These are phyloP conservation scores for Tenebrio molitor DNA, from an alignment of 1,140 invertebrate genomes.

Conservation along the genomic window DNA sequence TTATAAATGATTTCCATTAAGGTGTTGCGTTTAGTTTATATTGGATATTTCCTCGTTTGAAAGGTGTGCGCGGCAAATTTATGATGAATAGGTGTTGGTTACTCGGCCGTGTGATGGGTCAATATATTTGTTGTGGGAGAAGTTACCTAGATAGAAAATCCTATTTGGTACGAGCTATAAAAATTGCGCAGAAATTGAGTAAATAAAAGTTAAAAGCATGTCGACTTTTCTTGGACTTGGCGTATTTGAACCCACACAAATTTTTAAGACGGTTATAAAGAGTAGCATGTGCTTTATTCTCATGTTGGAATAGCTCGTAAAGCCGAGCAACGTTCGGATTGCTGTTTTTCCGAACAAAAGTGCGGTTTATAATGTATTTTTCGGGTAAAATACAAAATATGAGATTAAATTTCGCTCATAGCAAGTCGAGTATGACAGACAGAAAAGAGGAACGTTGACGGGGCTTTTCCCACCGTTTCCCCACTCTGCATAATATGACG, in stretches of 20 bases:
- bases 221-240: constrained; percentile 28
- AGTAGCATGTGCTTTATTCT: constrained; percentile 36
- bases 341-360: constrained; percentile 25
- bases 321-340: constrained; percentile 11
- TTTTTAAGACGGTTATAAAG: constrained; percentile 39
- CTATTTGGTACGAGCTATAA: constrained; percentile 21
- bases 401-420: constrained; percentile 31
- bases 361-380: constrained; percentile 36
- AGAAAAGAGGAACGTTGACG: constrained; percentile 29
- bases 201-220: constrained; percentile 38
- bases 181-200: constrained; percentile 28
- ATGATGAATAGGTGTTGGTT: constrained; percentile 27
- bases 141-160: constrained; percentile 10
- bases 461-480: constrained; percentile 26
- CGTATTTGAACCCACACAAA: constrained; percentile 29
- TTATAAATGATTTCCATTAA: constrained; percentile 4
- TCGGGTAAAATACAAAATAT: constrained; percentile 30
- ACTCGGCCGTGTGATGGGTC: constrained; percentile 15
- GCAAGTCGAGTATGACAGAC: constrained; percentile 33
- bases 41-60: neutral
- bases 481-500: constrained; percentile 58
- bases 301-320: constrained; percentile 30
- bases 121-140: constrained; percentile 21
- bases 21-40: neutral
- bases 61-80: neutral